Conservation (phyloP, 1,140 invertebrate genomes). For the Metopolophium dirhodum region DNA sequence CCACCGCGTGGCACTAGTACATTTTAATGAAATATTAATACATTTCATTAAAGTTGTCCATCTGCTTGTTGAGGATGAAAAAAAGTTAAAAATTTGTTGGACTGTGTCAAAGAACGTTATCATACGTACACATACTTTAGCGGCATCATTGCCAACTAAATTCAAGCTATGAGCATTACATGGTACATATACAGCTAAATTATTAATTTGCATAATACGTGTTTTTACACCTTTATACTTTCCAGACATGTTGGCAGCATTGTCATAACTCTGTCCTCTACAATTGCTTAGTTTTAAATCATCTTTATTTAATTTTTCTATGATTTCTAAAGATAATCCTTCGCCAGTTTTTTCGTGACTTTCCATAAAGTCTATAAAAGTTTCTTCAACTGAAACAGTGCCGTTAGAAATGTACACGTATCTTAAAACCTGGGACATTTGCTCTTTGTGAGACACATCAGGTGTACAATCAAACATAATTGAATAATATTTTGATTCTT, state of each 20-base stretch:
- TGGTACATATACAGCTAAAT: conserved; percentile 52
- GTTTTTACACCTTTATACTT: conserved; percentile 61
- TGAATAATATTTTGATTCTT: conserved; percentile 59
- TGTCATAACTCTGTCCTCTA: conserved; percentile 61
- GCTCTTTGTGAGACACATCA: conserved; percentile 56
- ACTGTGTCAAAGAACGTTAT: conserved; percentile 6
- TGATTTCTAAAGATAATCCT: neutral
- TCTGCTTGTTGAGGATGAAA: neutral
- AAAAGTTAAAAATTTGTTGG: neutral
- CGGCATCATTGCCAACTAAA: conserved; percentile 55
- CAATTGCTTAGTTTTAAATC: conserved; percentile 29
- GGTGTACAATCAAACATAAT: conserved; percentile 58
- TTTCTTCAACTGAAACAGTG: neutral
- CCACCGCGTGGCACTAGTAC: neutral
- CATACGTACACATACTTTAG: neutral
- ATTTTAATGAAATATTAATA: neutral
- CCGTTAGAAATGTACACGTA: neutral
- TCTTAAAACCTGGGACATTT: conserved; percentile 33
- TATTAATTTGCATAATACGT: conserved; percentile 57
- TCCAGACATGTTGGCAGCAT: conserved; percentile 61
- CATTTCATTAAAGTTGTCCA: neutral
- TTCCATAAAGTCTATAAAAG: neutral
- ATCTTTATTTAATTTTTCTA: neutral
- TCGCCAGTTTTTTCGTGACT: conserved; percentile 22
- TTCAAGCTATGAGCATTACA: conserved; percentile 59